Conservation (phyloP, 2,113 vertebrate species). For the Neolamprologus cancellatus region DNA sequence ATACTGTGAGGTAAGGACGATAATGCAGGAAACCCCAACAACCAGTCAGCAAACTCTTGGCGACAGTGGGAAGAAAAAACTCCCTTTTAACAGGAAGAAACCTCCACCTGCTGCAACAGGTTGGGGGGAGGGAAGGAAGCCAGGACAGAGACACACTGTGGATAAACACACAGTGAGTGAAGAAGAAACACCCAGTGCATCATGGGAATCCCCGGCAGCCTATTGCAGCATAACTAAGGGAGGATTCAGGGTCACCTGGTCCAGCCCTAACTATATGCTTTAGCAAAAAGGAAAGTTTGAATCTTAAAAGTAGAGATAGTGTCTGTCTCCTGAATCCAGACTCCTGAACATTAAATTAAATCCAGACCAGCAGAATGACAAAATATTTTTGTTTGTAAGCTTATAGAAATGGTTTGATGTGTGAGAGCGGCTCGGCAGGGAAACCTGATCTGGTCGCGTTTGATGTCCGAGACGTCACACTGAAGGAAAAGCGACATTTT, state of each 20-base stretch:
- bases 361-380: fast-evolving
- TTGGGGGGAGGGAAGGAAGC: fast-evolving
- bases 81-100: neutral
- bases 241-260: neutral
- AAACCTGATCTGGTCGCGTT: neutral
- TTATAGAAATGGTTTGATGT: neutral
- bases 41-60: neutral
- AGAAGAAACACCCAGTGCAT: neutral
- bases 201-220: neutral
- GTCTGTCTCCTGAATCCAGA: neutral
- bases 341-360: slow-evolving; percentile 1
- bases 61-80: neutral
- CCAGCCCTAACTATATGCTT: neutral
- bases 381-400: neutral
- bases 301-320: neutral
- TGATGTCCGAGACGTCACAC: neutral
- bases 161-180: neutral
- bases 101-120: neutral
- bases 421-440: neutral
- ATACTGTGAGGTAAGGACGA: neutral
- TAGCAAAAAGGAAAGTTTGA: neutral
- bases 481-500: neutral
- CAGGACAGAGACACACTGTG: neutral
- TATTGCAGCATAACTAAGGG: neutral
- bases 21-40: neutral